Evolutionary conservation across 2,888 invertebrate genomes (phyloP), one percentile per base, ranked within the genome.

Genomic region (Malthinus seriepunctatus): DNA sequence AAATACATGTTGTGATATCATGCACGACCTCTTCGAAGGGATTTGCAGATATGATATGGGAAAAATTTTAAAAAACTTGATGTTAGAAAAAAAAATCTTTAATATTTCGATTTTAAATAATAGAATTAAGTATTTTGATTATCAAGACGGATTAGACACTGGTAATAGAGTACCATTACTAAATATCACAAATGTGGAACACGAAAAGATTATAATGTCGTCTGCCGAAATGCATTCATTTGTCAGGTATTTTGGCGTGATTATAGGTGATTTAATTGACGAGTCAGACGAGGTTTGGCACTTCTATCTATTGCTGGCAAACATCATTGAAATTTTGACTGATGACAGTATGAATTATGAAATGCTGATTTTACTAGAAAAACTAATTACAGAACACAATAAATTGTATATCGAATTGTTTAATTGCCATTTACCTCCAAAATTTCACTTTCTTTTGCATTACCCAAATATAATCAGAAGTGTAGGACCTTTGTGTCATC

Each of bases 11-110:
- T 51, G 63, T 44, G 70, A 70, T 58, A 54, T 67, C 11, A 67
- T 67, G 65, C 68, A 69, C 50, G 69, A 71, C 54, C 12, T 70
- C 11, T 65, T 63, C 35, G 65, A 67, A 47, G 66, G 65, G 9
- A 31, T 66, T 11, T 51, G 55, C 31, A n/a, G 39, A 11, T 39
- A 35, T 35, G 55, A 59, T 14, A 45, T 59, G 35, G 45, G 38
- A 10, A 9, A 1, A 39, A 60, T 60, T 8, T 35, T 62, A 31
- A 23, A 50, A 31, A 11, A 51, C 53, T 62, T 56, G 23, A 47
- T 45, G 9, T 31, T 11, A 23, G 15, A 56, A 11, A 42, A 63
- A 23, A 32, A 60, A 42, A 51, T 31, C 50, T 66, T 63, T 42
- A 42, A 44, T 12, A 8, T 63, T 1, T 46, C 63, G 8, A 7